These are phyloP conservation scores for Camponotus floridanus DNA, from an alignment of 1,140 invertebrate genomes.

Conservation along the genomic window DNA sequence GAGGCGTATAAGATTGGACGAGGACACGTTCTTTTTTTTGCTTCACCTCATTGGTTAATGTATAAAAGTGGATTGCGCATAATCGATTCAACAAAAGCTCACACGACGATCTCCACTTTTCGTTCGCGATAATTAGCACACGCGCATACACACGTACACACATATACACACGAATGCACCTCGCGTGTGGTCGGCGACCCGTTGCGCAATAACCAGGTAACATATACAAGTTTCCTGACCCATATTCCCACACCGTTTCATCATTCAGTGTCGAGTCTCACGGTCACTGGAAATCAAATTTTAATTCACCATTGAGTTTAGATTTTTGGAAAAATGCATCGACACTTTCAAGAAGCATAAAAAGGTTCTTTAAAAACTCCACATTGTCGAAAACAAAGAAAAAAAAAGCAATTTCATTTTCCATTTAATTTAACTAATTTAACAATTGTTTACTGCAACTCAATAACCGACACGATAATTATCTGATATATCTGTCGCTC, in stretches of 20 bases:
- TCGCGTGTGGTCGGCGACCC: background rate
- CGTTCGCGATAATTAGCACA: constrained; percentile 13
- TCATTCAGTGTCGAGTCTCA: background rate
- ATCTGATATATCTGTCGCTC: too few relatives aligned
- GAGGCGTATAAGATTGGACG: background rate
- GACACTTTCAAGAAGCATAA: constrained; percentile 2
- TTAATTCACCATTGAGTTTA: constrained; percentile 11
- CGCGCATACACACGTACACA: background rate
- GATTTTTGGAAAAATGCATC: constrained; percentile 38
- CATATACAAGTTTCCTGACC: constrained; percentile 27
- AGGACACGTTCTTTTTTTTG: constrained; percentile 2
- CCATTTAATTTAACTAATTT: constrained; percentile 3
- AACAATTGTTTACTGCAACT: background rate
- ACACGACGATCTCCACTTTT: constrained; percentile 19
- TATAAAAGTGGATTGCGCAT: constrained; percentile 31
- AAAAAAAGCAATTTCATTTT: background rate
- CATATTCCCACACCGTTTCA: constrained; percentile 32
- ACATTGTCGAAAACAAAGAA: too few relatives aligned
- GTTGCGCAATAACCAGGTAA: constrained; percentile 43
- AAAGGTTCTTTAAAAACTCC: background rate
- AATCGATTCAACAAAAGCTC: constrained; percentile 32
- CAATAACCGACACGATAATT: background rate
- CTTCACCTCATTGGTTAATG: background rate
- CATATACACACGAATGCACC: background rate
- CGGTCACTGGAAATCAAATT: background rate